Evolutionary conservation across 2,888 invertebrate genomes (phyloP).

Genomic region (Sphinx pinastri): DNA sequence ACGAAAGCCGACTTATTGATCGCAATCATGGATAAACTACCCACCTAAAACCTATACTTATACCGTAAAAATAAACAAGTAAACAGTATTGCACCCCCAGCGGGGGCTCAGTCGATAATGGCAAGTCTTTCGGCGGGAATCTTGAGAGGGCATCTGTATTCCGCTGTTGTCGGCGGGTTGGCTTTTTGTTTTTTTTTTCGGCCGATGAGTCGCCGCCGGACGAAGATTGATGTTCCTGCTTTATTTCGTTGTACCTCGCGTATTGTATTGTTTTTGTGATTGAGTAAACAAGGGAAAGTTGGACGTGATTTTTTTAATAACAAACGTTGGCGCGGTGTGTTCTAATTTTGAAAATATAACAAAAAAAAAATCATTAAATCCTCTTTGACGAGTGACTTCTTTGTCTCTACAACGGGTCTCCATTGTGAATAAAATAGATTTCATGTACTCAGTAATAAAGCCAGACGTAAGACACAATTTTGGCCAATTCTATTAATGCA

Average conservation of each 20-base stretch:
- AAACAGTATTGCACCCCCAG: neutral
- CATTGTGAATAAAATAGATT: too few relatives aligned
- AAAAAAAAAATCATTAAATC: too few relatives aligned
- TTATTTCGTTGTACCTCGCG: constrained; percentile 50
- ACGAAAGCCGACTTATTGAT: too few relatives aligned
- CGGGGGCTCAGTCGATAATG: constrained; percentile 63
- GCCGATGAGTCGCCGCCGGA: constrained; percentile 57
- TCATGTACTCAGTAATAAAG: too few relatives aligned
- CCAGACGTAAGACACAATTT: too few relatives aligned
- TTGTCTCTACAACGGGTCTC: too few relatives aligned
- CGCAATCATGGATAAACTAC: too few relatives aligned
- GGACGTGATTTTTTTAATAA: constrained; percentile 42
- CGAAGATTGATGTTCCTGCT: constrained; percentile 66
- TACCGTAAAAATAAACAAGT: neutral
- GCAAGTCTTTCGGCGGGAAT: constrained; percentile 53
- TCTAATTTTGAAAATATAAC: neutral
- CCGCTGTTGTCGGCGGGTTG: constrained; percentile 56
- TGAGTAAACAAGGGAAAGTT: constrained; percentile 49
- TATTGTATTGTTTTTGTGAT: constrained; percentile 57
- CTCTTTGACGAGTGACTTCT: too few relatives aligned
- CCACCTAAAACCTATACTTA: neutral
- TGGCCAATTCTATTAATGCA: too few relatives aligned
- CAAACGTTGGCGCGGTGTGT: neutral
- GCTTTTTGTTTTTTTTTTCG: constrained; percentile 64
- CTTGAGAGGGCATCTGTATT: constrained; percentile 75